Evolutionary conservation across 2,888 invertebrate species (phyloP).

Genomic region (Gymnosoma rotundatum): DNA sequence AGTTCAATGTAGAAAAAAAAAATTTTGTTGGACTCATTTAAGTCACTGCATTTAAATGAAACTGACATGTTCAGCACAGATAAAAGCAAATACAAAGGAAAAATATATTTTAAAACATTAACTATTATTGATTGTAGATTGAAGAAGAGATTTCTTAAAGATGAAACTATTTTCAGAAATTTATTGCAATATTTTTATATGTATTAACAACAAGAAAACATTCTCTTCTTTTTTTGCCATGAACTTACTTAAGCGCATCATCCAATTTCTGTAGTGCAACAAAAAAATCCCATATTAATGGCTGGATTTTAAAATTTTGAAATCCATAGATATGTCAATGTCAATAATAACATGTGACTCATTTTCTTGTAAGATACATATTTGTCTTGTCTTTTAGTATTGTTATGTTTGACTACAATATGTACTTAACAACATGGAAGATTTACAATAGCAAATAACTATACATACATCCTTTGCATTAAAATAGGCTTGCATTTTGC

Average conservation of each 20-base stretch:
- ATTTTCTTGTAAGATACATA: not conserved
- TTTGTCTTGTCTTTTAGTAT: slow-evolving; percentile 8
- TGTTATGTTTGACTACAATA: slow-evolving; percentile 24
- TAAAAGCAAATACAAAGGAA: not conserved
- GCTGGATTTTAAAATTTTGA: slow-evolving; percentile 17
- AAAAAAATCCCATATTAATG: slow-evolving; percentile 22
- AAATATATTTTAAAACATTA: not conserved
- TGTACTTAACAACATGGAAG: slow-evolving; percentile 37
- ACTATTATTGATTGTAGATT: slow-evolving; percentile 1
- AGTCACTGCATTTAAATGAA: slow-evolving; percentile 60
- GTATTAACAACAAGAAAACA: slow-evolving; percentile 30
- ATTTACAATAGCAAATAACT: not conserved
- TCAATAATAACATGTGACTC: slow-evolving; percentile 37
- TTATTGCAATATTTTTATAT: slow-evolving; percentile 54
- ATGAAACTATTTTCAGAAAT: slow-evolving; percentile 30
- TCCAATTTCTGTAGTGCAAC: not conserved
- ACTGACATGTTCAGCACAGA: slow-evolving; percentile 38
- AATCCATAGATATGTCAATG: slow-evolving; percentile 44
- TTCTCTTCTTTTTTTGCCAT: not conserved
- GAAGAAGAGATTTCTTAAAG: slow-evolving; percentile 21
- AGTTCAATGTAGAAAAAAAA: not conserved
- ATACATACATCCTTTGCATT: not conserved
- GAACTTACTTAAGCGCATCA: slow-evolving; percentile 2
- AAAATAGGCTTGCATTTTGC: not conserved
- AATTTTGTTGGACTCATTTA: slow-evolving; percentile 53